A percentile compares a stretch with the other conserved stretches of the same genome.
Conservation (phyloP, 2,888 invertebrate genomes). For the Prosapia bicincta region DNA sequence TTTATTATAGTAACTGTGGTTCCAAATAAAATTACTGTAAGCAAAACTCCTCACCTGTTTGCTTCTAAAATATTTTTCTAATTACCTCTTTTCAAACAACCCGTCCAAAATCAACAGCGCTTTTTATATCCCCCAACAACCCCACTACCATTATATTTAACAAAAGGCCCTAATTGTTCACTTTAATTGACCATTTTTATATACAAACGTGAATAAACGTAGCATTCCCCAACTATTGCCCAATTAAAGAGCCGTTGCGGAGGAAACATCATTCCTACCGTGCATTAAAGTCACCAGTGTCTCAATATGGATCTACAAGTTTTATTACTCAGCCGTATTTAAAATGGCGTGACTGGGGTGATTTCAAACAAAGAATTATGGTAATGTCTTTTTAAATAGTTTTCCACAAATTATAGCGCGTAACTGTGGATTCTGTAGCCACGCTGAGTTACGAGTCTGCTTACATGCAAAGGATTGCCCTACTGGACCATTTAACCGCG, state of each 20-base stretch:
- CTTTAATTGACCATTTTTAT: background rate
- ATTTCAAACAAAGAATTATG: background rate
- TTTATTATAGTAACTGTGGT: too few relatives aligned
- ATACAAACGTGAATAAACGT: background rate
- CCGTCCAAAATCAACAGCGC: background rate
- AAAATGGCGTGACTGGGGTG: background rate
- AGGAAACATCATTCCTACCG: background rate
- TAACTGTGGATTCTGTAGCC: background rate
- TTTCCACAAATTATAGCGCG: background rate
- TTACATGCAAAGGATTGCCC: background rate
- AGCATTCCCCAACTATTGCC: background rate
- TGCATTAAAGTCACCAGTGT: background rate
- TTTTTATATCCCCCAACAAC: background rate
- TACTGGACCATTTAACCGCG: background rate
- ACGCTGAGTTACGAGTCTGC: background rate
- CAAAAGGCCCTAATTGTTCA: background rate
- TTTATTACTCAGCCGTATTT: background rate
- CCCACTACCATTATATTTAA: background rate
- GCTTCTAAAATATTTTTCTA: background rate
- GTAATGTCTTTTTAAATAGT: background rate
- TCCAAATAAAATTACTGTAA: too few relatives aligned
- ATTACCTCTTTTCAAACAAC: background rate
- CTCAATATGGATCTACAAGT: background rate
- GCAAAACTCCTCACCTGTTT: too few relatives aligned
- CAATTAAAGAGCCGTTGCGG: background rate